These are phyloP conservation scores for Muntiacus reevesi DNA, from an alignment of 2,113 vertebrate species.

Conservation along the genomic window DNA sequence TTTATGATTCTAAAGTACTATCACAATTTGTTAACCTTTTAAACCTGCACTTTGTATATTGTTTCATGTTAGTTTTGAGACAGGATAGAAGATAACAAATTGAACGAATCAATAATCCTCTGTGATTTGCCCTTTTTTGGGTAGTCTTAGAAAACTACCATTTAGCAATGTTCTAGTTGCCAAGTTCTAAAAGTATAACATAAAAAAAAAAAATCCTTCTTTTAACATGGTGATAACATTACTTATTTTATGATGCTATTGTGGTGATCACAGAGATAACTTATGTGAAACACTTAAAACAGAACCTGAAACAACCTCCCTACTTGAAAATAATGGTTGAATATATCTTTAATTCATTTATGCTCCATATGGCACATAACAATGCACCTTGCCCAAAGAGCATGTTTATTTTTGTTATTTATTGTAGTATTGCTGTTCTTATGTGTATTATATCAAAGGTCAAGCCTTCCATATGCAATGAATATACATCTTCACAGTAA, in stretches of 20 bases:
- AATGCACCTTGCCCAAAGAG: background rate
- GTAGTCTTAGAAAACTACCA: background rate
- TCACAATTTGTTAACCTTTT: background rate
- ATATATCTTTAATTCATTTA: background rate
- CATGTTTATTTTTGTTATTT: background rate
- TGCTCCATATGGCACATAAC: background rate
- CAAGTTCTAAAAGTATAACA: background rate
- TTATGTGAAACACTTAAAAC: background rate
- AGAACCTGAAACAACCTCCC: background rate
- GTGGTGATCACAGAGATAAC: background rate
- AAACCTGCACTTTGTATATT: background rate
- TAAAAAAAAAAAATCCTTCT: background rate
- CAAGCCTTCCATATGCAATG: background rate
- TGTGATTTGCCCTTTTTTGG: background rate
- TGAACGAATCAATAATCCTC: background rate
- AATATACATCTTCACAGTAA: background rate
- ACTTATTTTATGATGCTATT: background rate
- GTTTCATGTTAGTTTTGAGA: constrained; percentile 2
- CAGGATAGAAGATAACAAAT: background rate
- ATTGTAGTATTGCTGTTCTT: background rate
- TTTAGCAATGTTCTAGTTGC: background rate
- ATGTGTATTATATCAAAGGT: background rate
- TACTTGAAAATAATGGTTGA: background rate
- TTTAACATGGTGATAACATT: background rate
- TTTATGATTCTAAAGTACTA: background rate